Evolutionary conservation across 2,113 vertebrate genomes (phyloP).

Genomic region (Lepus americanus): DNA sequence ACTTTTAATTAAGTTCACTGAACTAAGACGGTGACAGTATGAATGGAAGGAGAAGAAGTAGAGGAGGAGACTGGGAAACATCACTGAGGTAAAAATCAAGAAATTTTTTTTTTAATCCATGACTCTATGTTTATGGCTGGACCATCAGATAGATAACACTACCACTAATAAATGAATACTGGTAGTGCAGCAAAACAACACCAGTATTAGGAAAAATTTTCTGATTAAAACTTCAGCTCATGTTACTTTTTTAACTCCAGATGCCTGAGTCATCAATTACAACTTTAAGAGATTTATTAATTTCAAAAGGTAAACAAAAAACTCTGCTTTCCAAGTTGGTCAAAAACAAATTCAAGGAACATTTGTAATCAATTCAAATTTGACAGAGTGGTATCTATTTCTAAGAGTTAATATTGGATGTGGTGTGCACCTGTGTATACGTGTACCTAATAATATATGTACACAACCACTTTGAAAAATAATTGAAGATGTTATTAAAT

Average conservation of each 20-base stretch:
- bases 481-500: neutral
- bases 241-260: neutral
- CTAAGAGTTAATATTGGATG: neutral
- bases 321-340: neutral
- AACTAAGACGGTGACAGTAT: neutral
- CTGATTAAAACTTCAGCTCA: neutral
- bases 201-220: neutral
- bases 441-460: rapidly evolving
- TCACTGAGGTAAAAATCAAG: neutral
- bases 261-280: neutral
- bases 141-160: neutral
- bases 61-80: neutral
- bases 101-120: neutral
- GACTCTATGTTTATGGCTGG: neutral
- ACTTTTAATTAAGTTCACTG: neutral
- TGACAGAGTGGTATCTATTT: neutral
- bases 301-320: neutral
- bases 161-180: neutral
- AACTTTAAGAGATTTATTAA: neutral
- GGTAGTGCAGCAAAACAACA: neutral
- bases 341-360: neutral
- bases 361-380: neutral
- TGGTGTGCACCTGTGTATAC: neutral
- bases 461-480: neutral
- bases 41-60: neutral